These are phyloP conservation scores for Tineola bisselliella DNA, from an alignment of 2,888 invertebrate species.

Conservation along the genomic window DNA sequence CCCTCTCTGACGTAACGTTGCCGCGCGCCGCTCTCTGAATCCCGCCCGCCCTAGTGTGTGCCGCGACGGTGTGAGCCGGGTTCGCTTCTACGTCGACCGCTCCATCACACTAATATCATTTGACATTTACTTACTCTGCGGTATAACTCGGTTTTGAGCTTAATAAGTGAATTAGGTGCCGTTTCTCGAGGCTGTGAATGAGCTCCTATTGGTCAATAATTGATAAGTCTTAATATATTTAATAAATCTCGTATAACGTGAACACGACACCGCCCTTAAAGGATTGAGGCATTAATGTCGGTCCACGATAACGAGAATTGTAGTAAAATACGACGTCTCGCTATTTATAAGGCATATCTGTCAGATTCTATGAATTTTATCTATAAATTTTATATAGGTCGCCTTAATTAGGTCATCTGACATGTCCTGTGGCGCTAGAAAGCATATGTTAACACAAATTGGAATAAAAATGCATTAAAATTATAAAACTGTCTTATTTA, in stretches of 20 bases:
- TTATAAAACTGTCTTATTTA: neutral
- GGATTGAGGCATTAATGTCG: slow-evolving; percentile 16
- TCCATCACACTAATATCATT: slow-evolving; percentile 51
- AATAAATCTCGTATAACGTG: neutral
- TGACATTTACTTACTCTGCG: slow-evolving; percentile 50
- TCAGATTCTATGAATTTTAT: neutral
- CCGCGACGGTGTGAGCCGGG: slow-evolving; percentile 59
- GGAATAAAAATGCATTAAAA: neutral
- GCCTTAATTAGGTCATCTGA: slow-evolving; percentile 9
- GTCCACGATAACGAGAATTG: slow-evolving; percentile 5
- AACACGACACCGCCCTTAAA: slow-evolving; percentile 38
- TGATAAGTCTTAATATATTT: slow-evolving; percentile 5
- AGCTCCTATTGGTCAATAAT: slow-evolving; percentile 23
- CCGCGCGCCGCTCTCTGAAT: slow-evolving; percentile 37
- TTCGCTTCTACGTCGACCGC: slow-evolving; percentile 42
- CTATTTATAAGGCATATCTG: neutral
- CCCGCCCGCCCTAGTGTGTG: slow-evolving; percentile 59
- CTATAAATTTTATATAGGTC: neutral
- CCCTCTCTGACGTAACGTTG: slow-evolving; percentile 63
- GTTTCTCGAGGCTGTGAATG: slow-evolving; percentile 35
- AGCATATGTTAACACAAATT: neutral
- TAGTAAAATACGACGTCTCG: neutral
- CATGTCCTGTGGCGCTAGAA: neutral
- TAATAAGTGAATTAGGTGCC: slow-evolving; percentile 53
- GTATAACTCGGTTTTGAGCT: slow-evolving; percentile 34